Evolutionary conservation across 2,888 invertebrate genomes (phyloP).

Genomic region (Thalpophila matura): DNA sequence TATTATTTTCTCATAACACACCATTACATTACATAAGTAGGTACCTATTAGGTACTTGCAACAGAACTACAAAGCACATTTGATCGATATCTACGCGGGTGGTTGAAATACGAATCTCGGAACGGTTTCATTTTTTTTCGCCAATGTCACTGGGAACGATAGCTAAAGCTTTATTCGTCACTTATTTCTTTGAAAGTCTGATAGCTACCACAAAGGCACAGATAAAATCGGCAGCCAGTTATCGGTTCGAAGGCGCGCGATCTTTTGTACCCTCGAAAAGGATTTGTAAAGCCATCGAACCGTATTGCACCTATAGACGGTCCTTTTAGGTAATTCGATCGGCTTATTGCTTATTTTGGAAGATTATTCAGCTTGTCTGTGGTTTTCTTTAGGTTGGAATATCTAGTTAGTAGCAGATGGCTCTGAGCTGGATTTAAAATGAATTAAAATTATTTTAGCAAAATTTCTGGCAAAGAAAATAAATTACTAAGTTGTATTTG

Average conservation of each 20-base stretch:
- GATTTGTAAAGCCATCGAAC: conserved; percentile 69
- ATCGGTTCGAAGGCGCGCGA: conserved; percentile 68
- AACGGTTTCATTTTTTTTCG: conserved; percentile 32
- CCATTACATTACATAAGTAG: too few species aligned
- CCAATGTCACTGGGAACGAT: conserved; percentile 37
- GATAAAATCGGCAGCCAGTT: conserved; percentile 76
- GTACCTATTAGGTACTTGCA: neutral
- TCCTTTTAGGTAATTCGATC: conserved; percentile 63
- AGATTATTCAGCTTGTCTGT: conserved; percentile 16
- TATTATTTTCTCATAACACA: neutral
- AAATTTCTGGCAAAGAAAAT: neutral
- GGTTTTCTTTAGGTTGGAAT: conserved; percentile 6
- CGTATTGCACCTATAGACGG: conserved; percentile 61
- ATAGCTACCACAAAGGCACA: conserved; percentile 69
- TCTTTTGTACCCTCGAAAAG: conserved; percentile 71
- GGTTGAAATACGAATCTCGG: conserved; percentile 40
- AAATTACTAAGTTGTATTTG: neutral
- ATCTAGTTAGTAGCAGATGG: neutral
- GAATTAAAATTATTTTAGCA: neutral
- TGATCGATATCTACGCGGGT: conserved; percentile 24
- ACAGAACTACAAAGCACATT: conserved; percentile 12
- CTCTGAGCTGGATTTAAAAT: neutral
- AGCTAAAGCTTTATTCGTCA: conserved; percentile 60
- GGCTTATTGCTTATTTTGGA: conserved; percentile 56
- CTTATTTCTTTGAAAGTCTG: conserved; percentile 70